Percentiles rank a stretch among this genome's conserved stretches.
These are phyloP conservation scores for Dysmachus trigonus DNA, from an alignment of 2,888 invertebrate genomes.

Conservation along the genomic window DNA sequence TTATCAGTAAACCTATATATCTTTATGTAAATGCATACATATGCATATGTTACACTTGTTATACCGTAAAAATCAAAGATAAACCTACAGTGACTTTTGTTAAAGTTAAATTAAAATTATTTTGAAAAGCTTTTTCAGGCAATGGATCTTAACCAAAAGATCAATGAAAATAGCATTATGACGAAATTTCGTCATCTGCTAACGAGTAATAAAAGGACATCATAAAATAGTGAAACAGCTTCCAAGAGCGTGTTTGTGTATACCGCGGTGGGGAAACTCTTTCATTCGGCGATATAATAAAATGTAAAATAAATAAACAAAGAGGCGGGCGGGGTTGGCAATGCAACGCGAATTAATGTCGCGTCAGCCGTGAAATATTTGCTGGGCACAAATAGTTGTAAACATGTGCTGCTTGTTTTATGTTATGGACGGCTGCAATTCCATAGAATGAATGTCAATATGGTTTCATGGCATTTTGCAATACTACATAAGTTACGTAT, in stretches of 20 bases:
- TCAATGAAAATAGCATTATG: not conserved
- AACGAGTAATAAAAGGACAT: not conserved
- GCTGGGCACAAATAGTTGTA: not conserved
- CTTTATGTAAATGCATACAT: not conserved
- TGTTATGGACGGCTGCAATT: not conserved
- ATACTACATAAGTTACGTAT: not conserved
- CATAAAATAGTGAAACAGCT: not conserved
- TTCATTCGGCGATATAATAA: not conserved
- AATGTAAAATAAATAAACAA: not conserved
- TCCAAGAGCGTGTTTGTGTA: not conserved
- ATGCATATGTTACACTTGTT: not conserved
- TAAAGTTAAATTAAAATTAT: not conserved
- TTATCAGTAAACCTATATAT: not conserved
- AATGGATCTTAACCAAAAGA: not conserved
- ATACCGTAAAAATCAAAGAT: not conserved
- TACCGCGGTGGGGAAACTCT: not conserved
- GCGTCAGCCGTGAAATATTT: not conserved
- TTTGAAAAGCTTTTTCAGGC: not conserved
- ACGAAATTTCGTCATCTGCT: not conserved
- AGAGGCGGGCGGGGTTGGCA: not conserved
- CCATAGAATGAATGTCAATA: not conserved
- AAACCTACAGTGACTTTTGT: not conserved
- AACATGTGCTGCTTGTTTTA: not conserved
- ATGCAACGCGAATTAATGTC: not conserved
- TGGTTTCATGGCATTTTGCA: not conserved